Evolutionary conservation across 2,797 vertebrate genomes (phyloP), one percentile per base, ranked within the genome.

Genomic region (Peromyscus eremicus): DNA sequence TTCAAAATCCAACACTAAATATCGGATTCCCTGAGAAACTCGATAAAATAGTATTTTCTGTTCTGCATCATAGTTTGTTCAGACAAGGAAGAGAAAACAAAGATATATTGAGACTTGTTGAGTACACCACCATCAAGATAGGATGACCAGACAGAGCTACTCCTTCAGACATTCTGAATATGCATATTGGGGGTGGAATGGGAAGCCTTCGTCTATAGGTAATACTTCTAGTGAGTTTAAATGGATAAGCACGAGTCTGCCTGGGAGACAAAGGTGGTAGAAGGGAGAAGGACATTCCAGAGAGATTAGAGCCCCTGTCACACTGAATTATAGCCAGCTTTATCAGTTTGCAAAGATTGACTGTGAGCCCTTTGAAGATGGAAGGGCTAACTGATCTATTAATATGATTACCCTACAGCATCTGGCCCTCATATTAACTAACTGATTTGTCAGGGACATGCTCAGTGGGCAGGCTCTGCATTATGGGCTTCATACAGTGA

Each of bases 241-340:
- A 83, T 89, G 82, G 60, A 68, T 94, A 89, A 87, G 60, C 23
- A 71, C 89, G 70, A 87, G 86, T 94, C 64, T 89, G 71, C 68
- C 77, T 94, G 60, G 77, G 86, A 96, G 92, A 97, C 86, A 93
- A 92, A 92, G 37, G 81, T 68, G 57, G 71, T 91, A 52, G 88
- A 84, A 52, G 62, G 14, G 82, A 62, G 83, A 85, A 62, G 83
- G 60, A 94, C 89, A 96, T 97, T 97, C 95, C 97, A 97, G 93
- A 89, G 80, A 96, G 96, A 98, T 97, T 94, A 95, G 79, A 95
- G 95, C 75, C 77, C 92, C 86, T 96, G 97, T 95, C 96, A 97
- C 79, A 83, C 60, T 96, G 93, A 97, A 95, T 97, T 97, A 96
- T 32, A 62, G 75, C 70, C 57, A 89, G 43, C 79, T 91, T 93